Conservation (phyloP, 2,888 invertebrate species). For the Brachycybe producta region DNA sequence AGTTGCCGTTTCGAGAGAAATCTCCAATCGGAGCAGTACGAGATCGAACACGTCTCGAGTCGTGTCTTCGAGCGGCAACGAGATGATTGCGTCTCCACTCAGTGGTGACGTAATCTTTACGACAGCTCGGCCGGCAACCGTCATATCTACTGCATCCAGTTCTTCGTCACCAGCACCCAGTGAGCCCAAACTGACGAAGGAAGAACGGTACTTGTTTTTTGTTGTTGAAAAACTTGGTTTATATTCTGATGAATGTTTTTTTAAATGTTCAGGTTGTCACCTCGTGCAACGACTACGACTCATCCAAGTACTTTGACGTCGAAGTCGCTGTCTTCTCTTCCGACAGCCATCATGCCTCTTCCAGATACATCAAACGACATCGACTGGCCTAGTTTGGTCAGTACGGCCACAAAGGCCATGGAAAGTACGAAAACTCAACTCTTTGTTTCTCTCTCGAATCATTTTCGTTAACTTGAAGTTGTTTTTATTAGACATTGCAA, state of each 20-base stretch:
- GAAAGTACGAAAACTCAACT: conserved; percentile 37
- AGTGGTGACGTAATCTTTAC: conserved; percentile 28
- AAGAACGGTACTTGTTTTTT: conserved; percentile 37
- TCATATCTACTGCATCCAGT: conserved; percentile 44
- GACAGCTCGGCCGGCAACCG: conserved; percentile 51
- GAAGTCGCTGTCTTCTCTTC: conserved; percentile 18
- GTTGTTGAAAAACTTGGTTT: not conserved
- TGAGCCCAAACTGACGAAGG: conserved; percentile 44
- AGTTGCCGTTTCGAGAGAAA: conserved; percentile 17
- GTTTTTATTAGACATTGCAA: too few relatives aligned
- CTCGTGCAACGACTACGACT: conserved; percentile 26
- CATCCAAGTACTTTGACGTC: conserved; percentile 13
- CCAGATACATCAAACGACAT: conserved; percentile 52
- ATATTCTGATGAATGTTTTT: conserved; percentile 1
- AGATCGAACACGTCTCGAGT: not conserved
- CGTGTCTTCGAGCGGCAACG: not conserved
- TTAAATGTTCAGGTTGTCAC: conserved; percentile 28
- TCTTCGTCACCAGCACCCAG: conserved; percentile 33
- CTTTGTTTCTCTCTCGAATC: not conserved
- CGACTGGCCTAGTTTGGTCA: conserved; percentile 68
- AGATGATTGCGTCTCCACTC: too few relatives aligned
- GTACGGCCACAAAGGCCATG: conserved; percentile 63
- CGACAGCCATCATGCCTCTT: conserved; percentile 37
- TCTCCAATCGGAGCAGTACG: conserved; percentile 9
- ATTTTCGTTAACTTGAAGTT: too few relatives aligned